These are phyloP conservation scores for Hyla sarda DNA, from an alignment of 2,113 vertebrate species.

Conservation along the genomic window DNA sequence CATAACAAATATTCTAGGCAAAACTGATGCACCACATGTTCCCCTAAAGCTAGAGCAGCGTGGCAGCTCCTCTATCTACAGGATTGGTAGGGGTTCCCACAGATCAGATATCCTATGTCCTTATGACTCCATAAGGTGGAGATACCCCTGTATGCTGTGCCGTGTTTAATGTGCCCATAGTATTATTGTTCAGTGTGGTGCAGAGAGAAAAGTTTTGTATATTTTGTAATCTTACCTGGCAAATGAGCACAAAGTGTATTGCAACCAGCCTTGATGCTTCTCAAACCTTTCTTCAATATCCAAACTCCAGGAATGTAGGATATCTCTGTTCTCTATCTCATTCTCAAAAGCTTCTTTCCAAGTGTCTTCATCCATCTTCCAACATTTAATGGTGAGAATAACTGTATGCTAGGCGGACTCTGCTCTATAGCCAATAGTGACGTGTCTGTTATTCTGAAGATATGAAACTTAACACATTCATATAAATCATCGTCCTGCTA, in stretches of 20 bases:
- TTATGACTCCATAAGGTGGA: no score
- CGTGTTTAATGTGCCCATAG: no score
- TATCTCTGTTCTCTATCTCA: not conserved
- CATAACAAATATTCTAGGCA: no score
- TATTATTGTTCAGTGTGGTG: not conserved
- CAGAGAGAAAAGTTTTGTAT: not conserved
- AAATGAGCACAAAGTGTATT: not conserved
- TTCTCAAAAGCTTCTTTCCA: conserved; percentile 4
- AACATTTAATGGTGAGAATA: not conserved
- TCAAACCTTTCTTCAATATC: not conserved
- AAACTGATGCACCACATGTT: no score
- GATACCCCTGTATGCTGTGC: not conserved
- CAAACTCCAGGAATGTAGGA: not conserved
- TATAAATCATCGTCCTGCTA: no score
- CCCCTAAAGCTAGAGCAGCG: no score
- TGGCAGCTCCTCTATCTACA: no score
- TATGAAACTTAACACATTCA: not conserved
- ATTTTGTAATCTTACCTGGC: not conserved
- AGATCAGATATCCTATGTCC: no score
- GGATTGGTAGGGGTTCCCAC: no score
- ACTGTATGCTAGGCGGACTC: no score
- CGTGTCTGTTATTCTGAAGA: not conserved
- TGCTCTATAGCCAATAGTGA: not conserved
- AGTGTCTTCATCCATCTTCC: not conserved
- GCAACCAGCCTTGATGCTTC: not conserved